phyloP scores from a whole-genome alignment of 2,797 vertebrate species.

The Chromobotia macracanthus region DNA sequence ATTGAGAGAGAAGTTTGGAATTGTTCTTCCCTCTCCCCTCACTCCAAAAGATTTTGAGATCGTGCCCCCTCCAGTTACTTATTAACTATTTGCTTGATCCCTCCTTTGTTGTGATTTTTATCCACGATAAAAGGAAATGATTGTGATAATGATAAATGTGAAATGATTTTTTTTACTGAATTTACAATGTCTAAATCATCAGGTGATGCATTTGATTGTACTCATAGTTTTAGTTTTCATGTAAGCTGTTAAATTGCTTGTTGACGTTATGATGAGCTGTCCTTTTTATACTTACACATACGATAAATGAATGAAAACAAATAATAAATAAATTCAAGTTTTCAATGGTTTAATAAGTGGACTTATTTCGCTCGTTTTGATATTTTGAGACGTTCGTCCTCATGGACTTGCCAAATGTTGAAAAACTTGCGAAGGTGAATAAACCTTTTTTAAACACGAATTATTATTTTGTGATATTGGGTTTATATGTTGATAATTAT shows the following conservation, averaged over 20 bases:
- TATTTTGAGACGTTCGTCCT: conserved; percentile 8
- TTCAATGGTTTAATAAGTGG: background rate
- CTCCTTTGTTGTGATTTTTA: background rate
- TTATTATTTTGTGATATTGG: background rate
- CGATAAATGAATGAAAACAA: too few relatives aligned
- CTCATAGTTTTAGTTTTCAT: too few relatives aligned
- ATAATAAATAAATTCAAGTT: too few relatives aligned
- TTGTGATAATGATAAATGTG: conserved; percentile 35
- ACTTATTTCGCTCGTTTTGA: conserved; percentile 47
- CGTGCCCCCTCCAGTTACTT: conserved; percentile 41
- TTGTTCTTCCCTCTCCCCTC: conserved; percentile 67
- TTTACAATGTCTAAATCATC: background rate
- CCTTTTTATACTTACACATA: too few relatives aligned
- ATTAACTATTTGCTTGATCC: conserved; percentile 20
- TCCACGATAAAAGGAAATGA: background rate
- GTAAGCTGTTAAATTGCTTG: too few relatives aligned
- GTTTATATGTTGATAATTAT: background rate
- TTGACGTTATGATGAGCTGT: background rate
- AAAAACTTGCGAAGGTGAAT: conserved; percentile 61
- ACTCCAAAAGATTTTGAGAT: conserved; percentile 73
- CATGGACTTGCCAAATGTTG: conserved; percentile 57
- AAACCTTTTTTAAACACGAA: conserved; percentile 8
- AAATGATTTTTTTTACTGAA: conserved; percentile 64
- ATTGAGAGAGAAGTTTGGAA: conserved; percentile 72
- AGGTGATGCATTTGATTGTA: too few relatives aligned